Percentiles rank a stretch among this genome's conserved stretches.
Evolutionary conservation across 2,797 vertebrate species (phyloP).

Genomic region (Coreius guichenoti): DNA sequence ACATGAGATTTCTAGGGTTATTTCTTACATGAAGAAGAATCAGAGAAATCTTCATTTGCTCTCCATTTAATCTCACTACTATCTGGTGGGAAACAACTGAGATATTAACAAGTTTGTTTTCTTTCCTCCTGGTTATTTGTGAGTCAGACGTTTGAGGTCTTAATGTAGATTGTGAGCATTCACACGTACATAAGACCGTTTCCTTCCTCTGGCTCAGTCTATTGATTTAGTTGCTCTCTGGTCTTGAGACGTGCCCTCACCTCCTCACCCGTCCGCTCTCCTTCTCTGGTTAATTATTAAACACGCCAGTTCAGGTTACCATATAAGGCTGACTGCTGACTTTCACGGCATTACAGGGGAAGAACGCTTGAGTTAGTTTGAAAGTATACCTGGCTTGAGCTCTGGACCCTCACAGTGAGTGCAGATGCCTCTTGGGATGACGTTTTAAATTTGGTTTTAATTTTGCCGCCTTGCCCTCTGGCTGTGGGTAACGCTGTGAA

Average conservation of each 20-base stretch:
- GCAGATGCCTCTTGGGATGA: slow-evolving; percentile 34
- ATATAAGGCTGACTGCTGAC: slow-evolving; percentile 61
- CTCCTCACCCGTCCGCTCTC: slow-evolving; percentile 38
- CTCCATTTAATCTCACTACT: neutral
- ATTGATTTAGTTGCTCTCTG: slow-evolving; percentile 48
- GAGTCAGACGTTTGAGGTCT: neutral
- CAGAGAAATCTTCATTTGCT: neutral
- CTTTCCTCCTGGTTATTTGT: neutral
- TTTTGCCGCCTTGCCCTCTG: slow-evolving; percentile 66
- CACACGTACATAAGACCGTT: slow-evolving; percentile 9
- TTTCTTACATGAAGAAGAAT: neutral
- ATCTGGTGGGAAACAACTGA: neutral
- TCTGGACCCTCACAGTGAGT: slow-evolving; percentile 25
- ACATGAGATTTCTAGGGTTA: neutral
- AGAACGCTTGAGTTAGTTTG: slow-evolving; percentile 42
- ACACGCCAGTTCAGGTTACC: slow-evolving; percentile 57
- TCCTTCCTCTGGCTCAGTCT: slow-evolving; percentile 24
- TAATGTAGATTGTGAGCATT: slow-evolving; percentile 17
- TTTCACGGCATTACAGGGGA: slow-evolving; percentile 46
- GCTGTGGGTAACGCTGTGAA: neutral
- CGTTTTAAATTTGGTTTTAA: neutral
- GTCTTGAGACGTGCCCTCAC: slow-evolving; percentile 56
- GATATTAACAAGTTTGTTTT: neutral
- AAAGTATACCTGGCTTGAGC: slow-evolving; percentile 49
- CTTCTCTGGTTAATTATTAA: slow-evolving; percentile 63